A percentile compares a stretch with the other conserved stretches of the same genome.
phyloP scores from a whole-genome alignment of 2,888 invertebrate genomes.

The Celastrina argiolus region DNA sequence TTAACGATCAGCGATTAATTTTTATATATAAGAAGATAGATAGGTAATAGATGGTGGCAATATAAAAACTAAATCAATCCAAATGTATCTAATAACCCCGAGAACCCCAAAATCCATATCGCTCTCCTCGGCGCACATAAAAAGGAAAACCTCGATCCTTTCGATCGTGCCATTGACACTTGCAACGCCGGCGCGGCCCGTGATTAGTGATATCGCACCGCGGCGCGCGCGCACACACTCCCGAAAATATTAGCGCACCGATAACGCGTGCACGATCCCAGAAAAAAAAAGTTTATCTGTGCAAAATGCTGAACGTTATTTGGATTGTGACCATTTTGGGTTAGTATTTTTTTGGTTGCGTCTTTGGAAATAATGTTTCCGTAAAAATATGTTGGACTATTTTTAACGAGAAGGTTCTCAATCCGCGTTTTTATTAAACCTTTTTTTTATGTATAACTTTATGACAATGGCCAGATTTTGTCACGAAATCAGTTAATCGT shows the following conservation, averaged over 20 bases:
- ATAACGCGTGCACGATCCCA: neutral
- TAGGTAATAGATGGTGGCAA: neutral
- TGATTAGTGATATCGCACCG: neutral
- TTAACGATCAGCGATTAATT: no score
- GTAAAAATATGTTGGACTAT: no score
- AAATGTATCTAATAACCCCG: neutral
- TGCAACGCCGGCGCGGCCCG: neutral
- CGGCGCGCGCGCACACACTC: slow-evolving; percentile 8
- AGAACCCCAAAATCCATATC: neutral
- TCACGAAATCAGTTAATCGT: no score
- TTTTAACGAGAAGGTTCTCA: no score
- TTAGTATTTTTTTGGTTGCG: slow-evolving; percentile 16
- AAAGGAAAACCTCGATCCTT: neutral
- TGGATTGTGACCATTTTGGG: slow-evolving; percentile 17
- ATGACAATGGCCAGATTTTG: no score
- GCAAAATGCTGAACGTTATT: neutral
- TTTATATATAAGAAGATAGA: no score
- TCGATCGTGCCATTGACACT: neutral
- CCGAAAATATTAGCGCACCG: neutral
- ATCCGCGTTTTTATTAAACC: no score
- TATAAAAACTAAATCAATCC: no score
- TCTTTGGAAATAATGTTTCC: no score
- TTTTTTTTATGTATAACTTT: no score
- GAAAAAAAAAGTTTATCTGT: neutral
- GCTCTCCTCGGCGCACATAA: neutral